These are phyloP conservation scores for Dynastes tityus DNA, from an alignment of 2,888 invertebrate genomes.

Conservation along the genomic window DNA sequence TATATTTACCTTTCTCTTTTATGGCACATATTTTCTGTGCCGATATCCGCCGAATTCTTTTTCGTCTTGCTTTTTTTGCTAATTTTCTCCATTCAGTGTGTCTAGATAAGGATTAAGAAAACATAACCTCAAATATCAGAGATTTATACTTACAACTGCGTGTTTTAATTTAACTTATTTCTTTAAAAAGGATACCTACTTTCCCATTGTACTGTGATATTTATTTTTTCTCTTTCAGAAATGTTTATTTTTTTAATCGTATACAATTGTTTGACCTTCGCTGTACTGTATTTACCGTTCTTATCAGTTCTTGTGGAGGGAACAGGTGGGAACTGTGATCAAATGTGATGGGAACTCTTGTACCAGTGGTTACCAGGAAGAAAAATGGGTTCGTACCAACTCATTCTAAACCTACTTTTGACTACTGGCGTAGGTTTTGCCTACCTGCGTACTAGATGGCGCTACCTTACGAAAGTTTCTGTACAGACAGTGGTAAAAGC, in stretches of 20 bases:
- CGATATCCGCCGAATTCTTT: conserved; percentile 75
- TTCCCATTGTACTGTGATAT: conserved; percentile 61
- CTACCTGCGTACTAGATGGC: no score
- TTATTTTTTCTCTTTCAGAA: neutral
- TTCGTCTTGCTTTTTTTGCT: conserved; percentile 82
- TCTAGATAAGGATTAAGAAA: conserved; percentile 71
- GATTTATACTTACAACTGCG: conserved; percentile 49
- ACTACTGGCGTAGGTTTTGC: no score
- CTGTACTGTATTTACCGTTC: no score
- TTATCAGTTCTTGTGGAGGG: no score
- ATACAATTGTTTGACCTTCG: neutral
- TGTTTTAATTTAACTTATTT: conserved; percentile 16
- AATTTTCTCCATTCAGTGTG: conserved; percentile 82
- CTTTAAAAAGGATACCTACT: conserved; percentile 69
- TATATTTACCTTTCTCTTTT: conserved; percentile 66
- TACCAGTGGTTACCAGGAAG: no score
- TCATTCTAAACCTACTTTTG: no score
- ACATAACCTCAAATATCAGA: conserved; percentile 60
- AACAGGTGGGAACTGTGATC: no score
- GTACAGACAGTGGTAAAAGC: no score
- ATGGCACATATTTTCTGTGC: conserved; percentile 75
- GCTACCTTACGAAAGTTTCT: no score
- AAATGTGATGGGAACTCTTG: no score
- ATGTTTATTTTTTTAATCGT: neutral
- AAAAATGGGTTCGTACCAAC: no score